Evolutionary conservation across 1,140 invertebrate species (phyloP).

Genomic region (Zaprionus kolodkinae): DNA sequence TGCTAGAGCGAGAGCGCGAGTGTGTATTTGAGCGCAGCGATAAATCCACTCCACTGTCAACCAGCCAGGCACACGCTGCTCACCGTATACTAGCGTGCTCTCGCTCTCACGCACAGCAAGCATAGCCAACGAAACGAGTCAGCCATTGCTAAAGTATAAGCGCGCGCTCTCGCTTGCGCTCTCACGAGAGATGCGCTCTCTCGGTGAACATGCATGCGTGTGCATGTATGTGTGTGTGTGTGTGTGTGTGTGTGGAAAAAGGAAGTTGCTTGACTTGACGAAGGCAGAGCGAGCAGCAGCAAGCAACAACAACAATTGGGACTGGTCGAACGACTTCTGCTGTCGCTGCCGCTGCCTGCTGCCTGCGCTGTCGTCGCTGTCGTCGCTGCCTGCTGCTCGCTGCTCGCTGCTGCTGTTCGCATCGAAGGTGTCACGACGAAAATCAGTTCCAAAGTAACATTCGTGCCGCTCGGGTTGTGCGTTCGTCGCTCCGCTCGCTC

Average conservation of each 20-base stretch:
- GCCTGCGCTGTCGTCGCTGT: conserved; percentile 33
- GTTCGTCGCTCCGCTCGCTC: conserved; percentile 62
- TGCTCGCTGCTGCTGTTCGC: conserved; percentile 51
- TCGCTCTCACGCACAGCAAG: conserved; percentile 24
- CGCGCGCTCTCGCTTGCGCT: conserved; percentile 22
- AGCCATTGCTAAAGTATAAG: conserved; percentile 70
- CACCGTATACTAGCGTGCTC: conserved; percentile 13
- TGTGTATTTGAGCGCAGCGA: conserved; percentile 6
- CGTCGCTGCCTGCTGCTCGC: conserved; percentile 31
- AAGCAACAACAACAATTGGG: conserved; percentile 43
- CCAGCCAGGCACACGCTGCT: conserved; percentile 19
- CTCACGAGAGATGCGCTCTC: background rate
- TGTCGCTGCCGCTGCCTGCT: conserved; percentile 19
- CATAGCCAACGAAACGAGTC: conserved; percentile 23
- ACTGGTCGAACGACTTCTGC: conserved; percentile 75
- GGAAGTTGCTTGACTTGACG: conserved; percentile 47
- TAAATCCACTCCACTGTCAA: conserved; percentile 21
- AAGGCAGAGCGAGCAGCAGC: conserved; percentile 1
- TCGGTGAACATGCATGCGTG: background rate
- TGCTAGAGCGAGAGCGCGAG: background rate
- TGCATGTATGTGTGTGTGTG: too few relatives aligned
- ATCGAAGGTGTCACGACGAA: conserved; percentile 68
- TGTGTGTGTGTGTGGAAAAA: conserved; percentile 17
- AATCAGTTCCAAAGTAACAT: conserved; percentile 76
- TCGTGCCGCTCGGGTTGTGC: conserved; percentile 74